These are phyloP conservation scores for Lordiphosa mommai DNA, from an alignment of 1,140 invertebrate genomes.

Conservation along the genomic window DNA sequence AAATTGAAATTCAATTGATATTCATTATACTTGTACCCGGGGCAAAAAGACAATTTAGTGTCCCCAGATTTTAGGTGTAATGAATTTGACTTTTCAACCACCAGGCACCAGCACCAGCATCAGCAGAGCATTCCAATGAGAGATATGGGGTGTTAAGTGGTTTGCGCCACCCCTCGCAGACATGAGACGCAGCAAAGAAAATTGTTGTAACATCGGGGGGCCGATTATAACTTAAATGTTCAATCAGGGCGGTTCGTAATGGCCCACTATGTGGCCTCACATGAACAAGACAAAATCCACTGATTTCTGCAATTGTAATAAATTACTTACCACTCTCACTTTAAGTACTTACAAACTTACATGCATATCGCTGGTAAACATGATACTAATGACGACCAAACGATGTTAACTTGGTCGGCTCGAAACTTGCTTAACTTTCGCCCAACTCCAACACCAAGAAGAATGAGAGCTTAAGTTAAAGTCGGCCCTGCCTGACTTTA, in stretches of 20 bases:
- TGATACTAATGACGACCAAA: neutral
- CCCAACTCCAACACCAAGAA: too few species aligned
- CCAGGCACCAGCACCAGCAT: slow-evolving; percentile 43
- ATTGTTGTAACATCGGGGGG: slow-evolving; percentile 52
- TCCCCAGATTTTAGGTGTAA: slow-evolving; percentile 9
- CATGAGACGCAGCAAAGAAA: slow-evolving; percentile 29
- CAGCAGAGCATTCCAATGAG: too few species aligned
- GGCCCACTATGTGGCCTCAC: slow-evolving; percentile 51
- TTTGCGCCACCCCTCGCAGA: slow-evolving; percentile 46
- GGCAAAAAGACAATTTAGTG: slow-evolving; percentile 23
- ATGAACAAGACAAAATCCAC: neutral
- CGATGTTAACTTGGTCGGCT: too few species aligned
- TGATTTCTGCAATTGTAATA: slow-evolving; percentile 35
- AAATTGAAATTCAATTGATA: slow-evolving; percentile 68
- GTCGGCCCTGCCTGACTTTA: too few species aligned
- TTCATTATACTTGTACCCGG: slow-evolving; percentile 57
- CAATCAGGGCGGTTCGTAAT: slow-evolving; percentile 61
- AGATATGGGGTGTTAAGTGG: slow-evolving; percentile 70
- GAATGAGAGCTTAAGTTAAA: too few species aligned
- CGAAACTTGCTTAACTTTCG: too few species aligned
- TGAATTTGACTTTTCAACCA: slow-evolving; percentile 53
- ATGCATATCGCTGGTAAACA: neutral
- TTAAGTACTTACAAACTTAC: neutral
- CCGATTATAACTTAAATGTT: slow-evolving; percentile 66
- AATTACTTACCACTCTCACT: slow-evolving; percentile 26